Evolutionary conservation across 2,797 vertebrate species (phyloP).

Genomic region (Enteromius thamalakanensis): DNA sequence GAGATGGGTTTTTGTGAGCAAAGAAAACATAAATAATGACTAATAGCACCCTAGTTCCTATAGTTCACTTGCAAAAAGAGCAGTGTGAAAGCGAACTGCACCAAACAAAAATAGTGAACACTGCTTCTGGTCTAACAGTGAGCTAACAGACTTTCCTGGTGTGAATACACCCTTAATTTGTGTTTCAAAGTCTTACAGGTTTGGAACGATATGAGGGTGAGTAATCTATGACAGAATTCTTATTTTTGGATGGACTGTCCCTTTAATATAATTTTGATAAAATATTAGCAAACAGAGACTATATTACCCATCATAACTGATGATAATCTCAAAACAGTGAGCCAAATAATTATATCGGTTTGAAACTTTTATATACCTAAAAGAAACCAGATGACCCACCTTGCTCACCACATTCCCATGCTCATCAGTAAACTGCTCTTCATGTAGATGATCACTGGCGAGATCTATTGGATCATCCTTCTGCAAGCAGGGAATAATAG

Average conservation of each 20-base stretch:
- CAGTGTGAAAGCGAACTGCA: no score
- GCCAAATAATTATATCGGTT: not conserved
- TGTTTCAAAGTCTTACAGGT: not conserved
- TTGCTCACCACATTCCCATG: conserved; percentile 85
- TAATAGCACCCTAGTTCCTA: no score
- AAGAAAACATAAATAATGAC: no score
- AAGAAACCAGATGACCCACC: conserved; percentile 69
- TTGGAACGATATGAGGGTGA: not conserved
- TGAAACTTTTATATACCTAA: not conserved
- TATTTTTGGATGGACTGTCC: not conserved
- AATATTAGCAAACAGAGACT: conserved; percentile 5
- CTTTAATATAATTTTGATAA: conserved; percentile 18
- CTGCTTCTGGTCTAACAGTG: no score
- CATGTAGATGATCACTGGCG: conserved; percentile 57
- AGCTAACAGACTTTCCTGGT: no score
- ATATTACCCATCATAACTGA: not conserved
- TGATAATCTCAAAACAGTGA: not conserved
- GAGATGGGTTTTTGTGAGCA: no score
- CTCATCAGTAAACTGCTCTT: conserved; percentile 88
- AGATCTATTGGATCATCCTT: conserved; percentile 56
- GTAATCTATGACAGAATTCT: not conserved
- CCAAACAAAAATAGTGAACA: no score
- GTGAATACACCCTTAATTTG: not conserved
- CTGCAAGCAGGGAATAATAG: conserved; percentile 42
- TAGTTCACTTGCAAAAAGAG: no score